A percentile compares a stretch with the other conserved stretches of the same genome.
phyloP scores from a whole-genome alignment of 2,113 vertebrate species.

The Bos indicus region DNA sequence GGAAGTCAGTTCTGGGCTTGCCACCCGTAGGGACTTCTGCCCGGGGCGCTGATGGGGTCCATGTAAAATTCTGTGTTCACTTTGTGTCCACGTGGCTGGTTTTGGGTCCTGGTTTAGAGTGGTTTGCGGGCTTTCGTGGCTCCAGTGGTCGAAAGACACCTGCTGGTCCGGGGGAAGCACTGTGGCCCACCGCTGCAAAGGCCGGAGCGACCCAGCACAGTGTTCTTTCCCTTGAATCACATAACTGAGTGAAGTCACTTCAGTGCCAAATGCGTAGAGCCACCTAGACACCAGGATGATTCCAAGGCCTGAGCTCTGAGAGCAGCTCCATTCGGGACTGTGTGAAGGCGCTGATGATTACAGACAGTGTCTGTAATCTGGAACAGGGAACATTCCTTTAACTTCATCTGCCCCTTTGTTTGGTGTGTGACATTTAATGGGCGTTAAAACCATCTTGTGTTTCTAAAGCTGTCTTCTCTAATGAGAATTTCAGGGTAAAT shows the following conservation, averaged over 20 bases:
- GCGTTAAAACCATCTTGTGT: neutral
- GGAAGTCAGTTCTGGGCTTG: rapidly evolving
- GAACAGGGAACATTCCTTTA: neutral
- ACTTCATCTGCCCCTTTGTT: rapidly evolving
- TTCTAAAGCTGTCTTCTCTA: neutral
- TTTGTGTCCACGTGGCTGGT: neutral
- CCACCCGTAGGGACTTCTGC: rapidly evolving
- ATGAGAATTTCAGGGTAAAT: neutral
- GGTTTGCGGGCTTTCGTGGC: neutral
- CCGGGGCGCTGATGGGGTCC: rapidly evolving
- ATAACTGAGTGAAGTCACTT: neutral
- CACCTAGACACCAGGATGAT: rapidly evolving
- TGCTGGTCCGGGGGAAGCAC: neutral
- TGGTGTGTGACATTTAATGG: neutral
- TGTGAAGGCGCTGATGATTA: rapidly evolving
- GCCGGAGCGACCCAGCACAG: neutral
- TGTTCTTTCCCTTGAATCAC: neutral
- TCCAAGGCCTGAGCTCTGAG: rapidly evolving
- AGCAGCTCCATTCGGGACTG: rapidly evolving
- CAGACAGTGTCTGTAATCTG: neutral
- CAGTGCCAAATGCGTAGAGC: rapidly evolving
- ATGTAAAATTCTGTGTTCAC: rapidly evolving
- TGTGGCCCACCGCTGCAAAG: neutral
- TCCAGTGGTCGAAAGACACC: neutral
- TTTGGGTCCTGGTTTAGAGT: neutral